Evolutionary conservation across 2,888 invertebrate species (phyloP).

Genomic region (Heliconius aoede): DNA sequence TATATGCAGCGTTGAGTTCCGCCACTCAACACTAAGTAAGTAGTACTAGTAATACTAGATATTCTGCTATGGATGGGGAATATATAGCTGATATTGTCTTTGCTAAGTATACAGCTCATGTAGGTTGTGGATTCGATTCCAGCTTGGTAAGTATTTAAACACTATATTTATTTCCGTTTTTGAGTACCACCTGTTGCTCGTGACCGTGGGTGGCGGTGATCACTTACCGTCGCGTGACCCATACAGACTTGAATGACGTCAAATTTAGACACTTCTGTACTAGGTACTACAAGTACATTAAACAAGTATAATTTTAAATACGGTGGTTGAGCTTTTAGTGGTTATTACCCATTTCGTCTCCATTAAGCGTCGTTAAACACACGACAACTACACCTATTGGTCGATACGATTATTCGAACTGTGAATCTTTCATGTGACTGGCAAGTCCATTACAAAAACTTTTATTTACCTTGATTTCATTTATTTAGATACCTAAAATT

Average conservation of each 20-base stretch:
- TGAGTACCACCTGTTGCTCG: too few species aligned
- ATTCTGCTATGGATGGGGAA: too few species aligned
- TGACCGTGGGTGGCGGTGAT: too few species aligned
- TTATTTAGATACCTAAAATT: background rate
- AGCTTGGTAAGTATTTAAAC: too few species aligned
- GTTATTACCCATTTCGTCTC: conserved; percentile 34
- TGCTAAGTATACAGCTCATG: too few species aligned
- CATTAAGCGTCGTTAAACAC: conserved; percentile 29
- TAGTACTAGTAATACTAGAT: too few species aligned
- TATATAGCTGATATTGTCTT: too few species aligned
- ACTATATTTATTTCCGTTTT: too few species aligned
- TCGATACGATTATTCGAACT: background rate
- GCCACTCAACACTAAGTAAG: too few species aligned
- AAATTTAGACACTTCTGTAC: background rate
- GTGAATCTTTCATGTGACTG: conserved; percentile 1
- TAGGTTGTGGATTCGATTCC: too few species aligned
- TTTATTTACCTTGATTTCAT: background rate
- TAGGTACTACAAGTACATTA: background rate
- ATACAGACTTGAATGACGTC: background rate
- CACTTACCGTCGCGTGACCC: background rate
- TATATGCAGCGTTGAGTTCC: too few species aligned
- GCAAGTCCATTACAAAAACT: background rate
- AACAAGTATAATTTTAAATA: conserved; percentile 22
- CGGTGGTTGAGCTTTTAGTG: conserved; percentile 31
- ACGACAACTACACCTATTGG: conserved; percentile 22